Conservation (phyloP, 1,140 invertebrate species). For the Cyrtorhinus lividipennis region DNA sequence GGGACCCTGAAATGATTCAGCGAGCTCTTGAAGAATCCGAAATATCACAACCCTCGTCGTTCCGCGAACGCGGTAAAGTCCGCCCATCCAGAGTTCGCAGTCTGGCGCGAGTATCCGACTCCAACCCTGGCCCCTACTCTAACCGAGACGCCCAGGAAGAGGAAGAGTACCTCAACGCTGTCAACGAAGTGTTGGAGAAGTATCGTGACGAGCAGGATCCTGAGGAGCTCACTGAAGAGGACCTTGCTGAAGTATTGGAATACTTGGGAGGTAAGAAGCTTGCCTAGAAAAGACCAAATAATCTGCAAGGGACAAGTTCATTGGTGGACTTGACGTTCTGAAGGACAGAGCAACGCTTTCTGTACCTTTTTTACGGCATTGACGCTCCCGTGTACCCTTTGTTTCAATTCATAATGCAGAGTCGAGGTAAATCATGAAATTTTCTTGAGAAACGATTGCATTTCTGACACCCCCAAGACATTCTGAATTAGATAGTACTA, state of each 20-base stretch:
- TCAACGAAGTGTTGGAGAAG: constrained; percentile 24
- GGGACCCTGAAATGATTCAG: constrained; percentile 22
- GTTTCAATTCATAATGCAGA: no score
- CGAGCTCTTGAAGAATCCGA: constrained; percentile 16
- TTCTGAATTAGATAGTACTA: no score
- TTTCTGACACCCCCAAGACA: no score
- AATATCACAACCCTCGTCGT: constrained; percentile 20
- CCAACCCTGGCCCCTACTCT: constrained; percentile 18
- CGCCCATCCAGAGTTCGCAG: neutral
- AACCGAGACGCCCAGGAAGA: constrained; percentile 10
- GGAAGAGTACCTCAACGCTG: constrained; percentile 20
- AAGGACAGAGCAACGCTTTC: no score
- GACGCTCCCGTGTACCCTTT: no score
- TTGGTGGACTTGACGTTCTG: no score
- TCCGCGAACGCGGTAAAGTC: constrained; percentile 22
- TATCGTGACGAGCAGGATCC: constrained; percentile 22
- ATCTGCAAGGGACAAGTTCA: no score
- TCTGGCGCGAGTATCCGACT: neutral
- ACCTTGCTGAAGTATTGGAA: constrained; percentile 20
- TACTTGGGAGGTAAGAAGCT: constrained; percentile 13
- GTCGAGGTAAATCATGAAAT: no score
- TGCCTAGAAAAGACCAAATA: no score
- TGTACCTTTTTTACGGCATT: no score
- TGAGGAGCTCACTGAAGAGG: constrained; percentile 19
- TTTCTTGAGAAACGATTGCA: no score